A percentile compares a stretch with the other conserved stretches of the same genome.
Evolutionary conservation across 1,140 invertebrate genomes (phyloP).

Genomic region (Brachystomella parvula): DNA sequence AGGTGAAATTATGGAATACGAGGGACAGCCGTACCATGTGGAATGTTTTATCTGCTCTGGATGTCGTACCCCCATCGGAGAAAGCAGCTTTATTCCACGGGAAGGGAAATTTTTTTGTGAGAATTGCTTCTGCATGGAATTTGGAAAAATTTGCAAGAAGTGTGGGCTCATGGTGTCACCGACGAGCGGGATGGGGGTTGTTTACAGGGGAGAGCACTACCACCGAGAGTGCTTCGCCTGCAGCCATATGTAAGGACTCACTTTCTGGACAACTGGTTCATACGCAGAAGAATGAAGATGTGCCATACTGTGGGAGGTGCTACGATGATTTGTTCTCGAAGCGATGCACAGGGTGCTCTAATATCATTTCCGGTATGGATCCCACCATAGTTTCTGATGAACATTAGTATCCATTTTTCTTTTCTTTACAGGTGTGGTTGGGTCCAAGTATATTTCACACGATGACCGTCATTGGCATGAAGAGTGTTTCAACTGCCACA

Average conservation of each 20-base stretch:
- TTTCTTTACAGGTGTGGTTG: conserved; percentile 19
- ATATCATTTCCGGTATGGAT: conserved; percentile 19
- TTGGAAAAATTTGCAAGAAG: conserved; percentile 24
- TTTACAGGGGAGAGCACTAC: conserved; percentile 16
- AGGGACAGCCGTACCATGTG: not conserved
- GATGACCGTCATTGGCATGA: conserved; percentile 11
- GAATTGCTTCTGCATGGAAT: conserved; percentile 16
- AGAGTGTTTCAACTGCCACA: conserved; percentile 11
- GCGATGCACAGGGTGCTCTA: conserved; percentile 11
- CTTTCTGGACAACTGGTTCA: conserved; percentile 10
- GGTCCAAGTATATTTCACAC: conserved; percentile 16
- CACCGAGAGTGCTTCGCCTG: conserved; percentile 15
- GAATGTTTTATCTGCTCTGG: conserved; percentile 8
- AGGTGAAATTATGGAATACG: conserved; percentile 22
- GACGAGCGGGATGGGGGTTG: not conserved
- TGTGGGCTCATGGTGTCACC: conserved; percentile 18
- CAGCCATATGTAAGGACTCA: conserved; percentile 5
- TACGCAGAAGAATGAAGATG: conserved; percentile 4
- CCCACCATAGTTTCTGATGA: not conserved
- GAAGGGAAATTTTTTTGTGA: conserved; percentile 21
- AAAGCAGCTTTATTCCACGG: conserved; percentile 15
- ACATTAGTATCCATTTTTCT: not conserved
- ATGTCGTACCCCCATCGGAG: conserved; percentile 14
- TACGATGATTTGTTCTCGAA: conserved; percentile 22
- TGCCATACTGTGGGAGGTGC: conserved; percentile 15